Evolutionary conservation across 2,797 vertebrate genomes (phyloP).

Genomic region (Centropyge bicolor): DNA sequence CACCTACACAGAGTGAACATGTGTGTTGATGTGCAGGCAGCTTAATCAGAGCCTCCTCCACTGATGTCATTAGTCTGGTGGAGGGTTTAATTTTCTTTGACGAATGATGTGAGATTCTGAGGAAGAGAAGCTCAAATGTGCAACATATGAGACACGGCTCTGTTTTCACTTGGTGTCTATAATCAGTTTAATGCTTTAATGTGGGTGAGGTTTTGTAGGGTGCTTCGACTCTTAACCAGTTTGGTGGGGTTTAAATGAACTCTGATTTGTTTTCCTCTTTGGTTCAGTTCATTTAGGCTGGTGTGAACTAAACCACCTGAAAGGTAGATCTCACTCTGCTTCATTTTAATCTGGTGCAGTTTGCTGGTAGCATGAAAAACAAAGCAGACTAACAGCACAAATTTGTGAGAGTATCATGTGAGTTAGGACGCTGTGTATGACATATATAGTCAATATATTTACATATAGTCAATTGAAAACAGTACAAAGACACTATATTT

Average conservation of each 20-base stretch:
- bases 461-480: no score
- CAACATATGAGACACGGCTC: not conserved
- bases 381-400: no score
- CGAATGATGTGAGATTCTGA: not conserved
- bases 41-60: conserved; percentile 25
- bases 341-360: no score
- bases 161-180: not conserved
- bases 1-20: conserved; percentile 36
- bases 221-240: no score
- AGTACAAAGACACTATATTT: no score
- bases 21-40: conserved; percentile 20
- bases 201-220: not conserved
- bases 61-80: conserved; percentile 29
- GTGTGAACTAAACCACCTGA: no score
- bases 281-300: not conserved
- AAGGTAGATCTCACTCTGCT: no score
- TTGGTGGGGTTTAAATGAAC: not conserved
- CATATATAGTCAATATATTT: no score
- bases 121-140: not conserved
- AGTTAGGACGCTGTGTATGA: no score
- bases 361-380: no score
- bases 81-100: conserved; percentile 15
- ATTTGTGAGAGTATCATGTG: no score
- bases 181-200: not conserved
- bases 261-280: not conserved